Base-by-base conservation (phyloP, 1,140 invertebrate species). In the Mesaphorura yosii region DNA sequence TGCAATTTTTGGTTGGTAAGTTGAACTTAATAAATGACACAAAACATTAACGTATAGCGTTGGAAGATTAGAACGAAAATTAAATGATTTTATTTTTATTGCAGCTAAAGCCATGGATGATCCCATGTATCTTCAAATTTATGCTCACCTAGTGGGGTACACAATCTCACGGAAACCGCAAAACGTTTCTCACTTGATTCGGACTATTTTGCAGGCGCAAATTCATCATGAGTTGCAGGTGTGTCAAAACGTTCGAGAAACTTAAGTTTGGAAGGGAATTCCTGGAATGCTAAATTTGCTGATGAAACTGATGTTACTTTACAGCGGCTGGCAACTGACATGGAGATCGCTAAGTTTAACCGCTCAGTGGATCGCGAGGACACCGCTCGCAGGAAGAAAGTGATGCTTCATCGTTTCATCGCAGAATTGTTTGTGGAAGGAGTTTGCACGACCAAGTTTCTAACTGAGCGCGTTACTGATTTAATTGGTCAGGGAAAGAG, bases 91-190 rank as follows among this genome's bases (percentile, higher is more conserved):
- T n/a, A n/a, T n/a, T n/a, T n/a, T n/a, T n/a, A n/a, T n/a, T n/a
- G n/a, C n/a, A n/a, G n/a, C n/a, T 6, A 60, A 57, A 29, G 58
- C 58, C 3, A 26, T 60, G 45, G 58, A 57, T 46, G 58, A 60
- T 20, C 37, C 51, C 2, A 52, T 58, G 19, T 60, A 60, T 49
- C 52, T 53, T 46, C 12, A 45, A 37, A 56, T 60, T 41, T 60
- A 60, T 31, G 58, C 58, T 38, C 50, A 55, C 19, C 49, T 60
- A 10, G 47, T 57, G 37, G 51, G 58, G 2, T 23, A 44, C 17
- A 12, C 50, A 2, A 34, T 50, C 3, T 25, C 41, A 4, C 19
- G 46, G 19, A 56, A 57, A 25, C 5, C 46, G 6, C 22, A 27
- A 3, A 41, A 42, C 27, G 39, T 45, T 2, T 25, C 37, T 17